Conservation (phyloP, 92 coral and sea anemone species). For the Phenganax subtilis region DNA sequence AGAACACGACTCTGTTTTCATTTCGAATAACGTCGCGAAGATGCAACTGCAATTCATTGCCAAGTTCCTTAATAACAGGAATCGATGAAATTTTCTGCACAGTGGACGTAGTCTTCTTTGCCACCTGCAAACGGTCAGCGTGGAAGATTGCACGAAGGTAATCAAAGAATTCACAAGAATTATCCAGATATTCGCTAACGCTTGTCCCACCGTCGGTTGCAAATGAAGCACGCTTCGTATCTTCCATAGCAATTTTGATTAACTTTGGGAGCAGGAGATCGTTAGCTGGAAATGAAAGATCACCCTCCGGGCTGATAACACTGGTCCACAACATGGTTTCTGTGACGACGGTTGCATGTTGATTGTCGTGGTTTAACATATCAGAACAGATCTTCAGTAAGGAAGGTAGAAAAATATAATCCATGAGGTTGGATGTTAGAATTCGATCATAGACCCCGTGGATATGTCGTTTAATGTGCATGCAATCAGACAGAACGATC, state of each 20-base stretch:
- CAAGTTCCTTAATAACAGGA: conserved; percentile 1
- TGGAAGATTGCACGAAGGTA: conserved; percentile 19
- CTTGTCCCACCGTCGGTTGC: conserved; percentile 30
- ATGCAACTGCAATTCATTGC: conserved; percentile 13
- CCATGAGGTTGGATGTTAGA: conserved; percentile 55
- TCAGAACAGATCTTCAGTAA: conserved; percentile 42
- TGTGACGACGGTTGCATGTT: conserved; percentile 49
- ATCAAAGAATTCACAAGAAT: not conserved
- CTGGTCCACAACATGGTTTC: conserved; percentile 52
- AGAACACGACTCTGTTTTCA: conserved; percentile 51
- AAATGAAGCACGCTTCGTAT: conserved; percentile 46
- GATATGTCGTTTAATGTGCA: conserved; percentile 40
- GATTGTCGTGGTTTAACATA: conserved; percentile 45
- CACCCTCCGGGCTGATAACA: not conserved
- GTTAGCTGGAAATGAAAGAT: not conserved
- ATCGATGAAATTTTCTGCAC: not conserved
- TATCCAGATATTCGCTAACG: conserved; percentile 7
- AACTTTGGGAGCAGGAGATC: not conserved
- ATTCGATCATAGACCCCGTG: conserved; percentile 52
- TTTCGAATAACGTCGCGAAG: conserved; percentile 11
- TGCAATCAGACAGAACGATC: conserved; percentile 53
- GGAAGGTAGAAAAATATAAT: conserved; percentile 43
- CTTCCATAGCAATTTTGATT: conserved; percentile 43
- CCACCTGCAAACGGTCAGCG: not conserved
- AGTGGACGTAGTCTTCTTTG: not conserved